A percentile compares a stretch with the other conserved stretches of the same genome.
Conservation (phyloP, 2,113 vertebrate species). For the Gymnarchus niloticus region DNA sequence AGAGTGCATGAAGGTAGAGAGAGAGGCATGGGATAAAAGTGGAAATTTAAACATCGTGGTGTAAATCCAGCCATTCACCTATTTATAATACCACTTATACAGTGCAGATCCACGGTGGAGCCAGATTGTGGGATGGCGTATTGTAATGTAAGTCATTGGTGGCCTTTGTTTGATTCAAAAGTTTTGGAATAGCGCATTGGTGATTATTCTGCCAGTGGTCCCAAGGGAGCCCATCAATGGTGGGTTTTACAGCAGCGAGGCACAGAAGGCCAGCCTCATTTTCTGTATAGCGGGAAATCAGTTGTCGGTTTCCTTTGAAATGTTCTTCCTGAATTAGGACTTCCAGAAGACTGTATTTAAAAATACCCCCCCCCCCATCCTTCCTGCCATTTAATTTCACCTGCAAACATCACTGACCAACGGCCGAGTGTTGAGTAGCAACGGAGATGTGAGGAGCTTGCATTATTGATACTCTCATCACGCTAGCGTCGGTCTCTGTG, state of each 20-base stretch:
- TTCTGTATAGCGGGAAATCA: not conserved
- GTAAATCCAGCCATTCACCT: not conserved
- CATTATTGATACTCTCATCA: constrained; percentile 25
- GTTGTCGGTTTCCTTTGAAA: not conserved
- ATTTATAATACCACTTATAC: not conserved
- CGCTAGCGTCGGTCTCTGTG: not conserved
- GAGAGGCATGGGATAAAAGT: not conserved
- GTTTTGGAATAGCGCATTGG: not conserved
- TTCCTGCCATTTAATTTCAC: not conserved
- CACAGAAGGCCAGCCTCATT: not conserved
- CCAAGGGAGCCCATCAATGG: not conserved
- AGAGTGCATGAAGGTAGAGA: not conserved
- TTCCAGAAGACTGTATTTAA: not conserved
- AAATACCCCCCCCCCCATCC: too few species aligned
- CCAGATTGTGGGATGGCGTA: not conserved
- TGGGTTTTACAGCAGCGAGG: not conserved
- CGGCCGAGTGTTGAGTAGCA: not conserved
- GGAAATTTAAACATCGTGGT: not conserved
- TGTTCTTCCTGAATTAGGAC: not conserved
- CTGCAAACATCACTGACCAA: not conserved
- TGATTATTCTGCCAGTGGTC: not conserved
- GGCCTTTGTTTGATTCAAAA: not conserved
- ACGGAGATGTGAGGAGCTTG: constrained; percentile 4
- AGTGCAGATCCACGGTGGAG: not conserved
- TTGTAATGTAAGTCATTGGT: not conserved